Conservation (phyloP, 1,140 invertebrate genomes). For the Drosophila quadrilineata region DNA sequence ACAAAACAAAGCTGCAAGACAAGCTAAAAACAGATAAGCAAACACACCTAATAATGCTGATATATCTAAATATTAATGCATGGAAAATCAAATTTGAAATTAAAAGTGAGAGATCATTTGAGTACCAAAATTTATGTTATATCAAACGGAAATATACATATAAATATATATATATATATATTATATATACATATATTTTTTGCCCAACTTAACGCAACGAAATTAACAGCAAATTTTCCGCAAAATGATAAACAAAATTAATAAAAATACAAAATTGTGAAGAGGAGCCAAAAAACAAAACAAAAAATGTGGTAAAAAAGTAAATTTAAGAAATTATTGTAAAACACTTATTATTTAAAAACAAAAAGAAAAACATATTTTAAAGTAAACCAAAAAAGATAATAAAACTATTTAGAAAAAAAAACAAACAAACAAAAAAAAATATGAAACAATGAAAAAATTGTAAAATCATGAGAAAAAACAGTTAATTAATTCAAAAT, state of each 20-base stretch:
- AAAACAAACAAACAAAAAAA: conserved; percentile 46
- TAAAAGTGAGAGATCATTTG: conserved; percentile 62
- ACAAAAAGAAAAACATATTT: conserved; percentile 37
- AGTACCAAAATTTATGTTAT: conserved; percentile 76
- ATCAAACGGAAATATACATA: conserved; percentile 48
- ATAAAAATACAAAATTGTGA: conserved; percentile 13
- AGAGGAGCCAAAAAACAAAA: conserved; percentile 35
- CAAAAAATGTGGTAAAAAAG: conserved; percentile 52
- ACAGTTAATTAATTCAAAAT: conserved; percentile 75
- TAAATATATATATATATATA: conserved; percentile 60
- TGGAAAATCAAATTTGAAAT: conserved; percentile 70
- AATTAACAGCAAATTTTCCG: conserved; percentile 72
- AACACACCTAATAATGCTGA: conserved; percentile 48
- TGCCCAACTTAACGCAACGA: conserved; percentile 76
- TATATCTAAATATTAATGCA: conserved; percentile 34
- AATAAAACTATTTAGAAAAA: conserved; percentile 49
- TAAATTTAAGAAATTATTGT: conserved; percentile 57
- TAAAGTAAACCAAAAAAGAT: conserved; percentile 47
- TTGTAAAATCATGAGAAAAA: too few relatives aligned
- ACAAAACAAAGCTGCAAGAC: conserved; percentile 25
- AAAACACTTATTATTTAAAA: conserved; percentile 59
- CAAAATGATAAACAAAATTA: conserved; percentile 26
- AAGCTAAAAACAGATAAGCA: too few relatives aligned
- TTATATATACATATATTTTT: too few relatives aligned
- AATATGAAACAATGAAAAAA: too few relatives aligned